phyloP scores from a whole-genome alignment of 2,888 invertebrate species.

The Nymphalis urticae region DNA sequence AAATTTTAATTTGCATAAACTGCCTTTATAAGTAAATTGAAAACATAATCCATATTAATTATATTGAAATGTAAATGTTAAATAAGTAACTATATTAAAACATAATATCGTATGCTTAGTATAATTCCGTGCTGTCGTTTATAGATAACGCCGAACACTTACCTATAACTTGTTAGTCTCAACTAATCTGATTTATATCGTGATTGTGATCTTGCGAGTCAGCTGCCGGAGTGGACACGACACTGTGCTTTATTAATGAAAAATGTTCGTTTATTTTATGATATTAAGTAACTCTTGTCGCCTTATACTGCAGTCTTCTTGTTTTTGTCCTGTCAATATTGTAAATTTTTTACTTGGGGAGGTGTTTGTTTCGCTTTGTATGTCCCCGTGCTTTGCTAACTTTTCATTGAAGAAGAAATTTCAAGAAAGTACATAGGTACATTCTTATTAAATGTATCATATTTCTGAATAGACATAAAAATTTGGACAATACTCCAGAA shows the following conservation, averaged over 20 bases:
- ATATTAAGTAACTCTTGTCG: neutral
- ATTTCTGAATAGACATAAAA: too few relatives aligned
- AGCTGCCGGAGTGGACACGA: conserved; percentile 1
- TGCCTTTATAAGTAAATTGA: too few relatives aligned
- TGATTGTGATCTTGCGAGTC: conserved; percentile 9
- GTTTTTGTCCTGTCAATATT: too few relatives aligned
- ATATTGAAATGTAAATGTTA: neutral
- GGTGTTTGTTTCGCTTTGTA: too few relatives aligned
- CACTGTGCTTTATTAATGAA: conserved; percentile 10
- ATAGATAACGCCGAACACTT: conserved; percentile 19
- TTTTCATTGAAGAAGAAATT: too few relatives aligned
- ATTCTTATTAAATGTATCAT: too few relatives aligned
- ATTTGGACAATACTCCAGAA: too few relatives aligned
- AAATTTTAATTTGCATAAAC: too few relatives aligned
- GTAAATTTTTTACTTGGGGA: too few relatives aligned
- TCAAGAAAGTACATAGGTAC: too few relatives aligned
- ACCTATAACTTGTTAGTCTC: conserved; percentile 22
- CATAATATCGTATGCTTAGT: neutral
- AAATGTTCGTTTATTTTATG: neutral
- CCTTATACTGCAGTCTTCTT: too few relatives aligned
- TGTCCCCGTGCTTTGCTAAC: too few relatives aligned
- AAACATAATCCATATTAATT: neutral
- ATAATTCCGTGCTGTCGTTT: conserved; percentile 24
- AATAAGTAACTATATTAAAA: neutral
- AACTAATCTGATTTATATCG: conserved; percentile 21